Evolutionary conservation across 2,888 invertebrate genomes (phyloP).

Genomic region (Cephus rjabovi): DNA sequence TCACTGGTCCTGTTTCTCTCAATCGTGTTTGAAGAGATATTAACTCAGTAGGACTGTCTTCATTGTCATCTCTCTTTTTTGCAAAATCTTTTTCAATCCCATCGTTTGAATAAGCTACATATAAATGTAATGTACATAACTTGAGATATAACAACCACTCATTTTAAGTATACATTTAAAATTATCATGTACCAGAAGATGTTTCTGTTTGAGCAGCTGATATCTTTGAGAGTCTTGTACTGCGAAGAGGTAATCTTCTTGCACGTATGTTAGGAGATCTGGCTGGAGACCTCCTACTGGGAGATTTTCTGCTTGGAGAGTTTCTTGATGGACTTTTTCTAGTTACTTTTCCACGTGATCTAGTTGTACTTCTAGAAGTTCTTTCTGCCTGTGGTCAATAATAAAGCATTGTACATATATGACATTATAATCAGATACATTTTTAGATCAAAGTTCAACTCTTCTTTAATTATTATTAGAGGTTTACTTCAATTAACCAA

Average conservation of each 20-base stretch:
- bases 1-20: constrained; percentile 41
- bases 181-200: background rate
- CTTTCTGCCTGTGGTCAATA: constrained; percentile 41
- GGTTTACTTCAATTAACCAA: background rate
- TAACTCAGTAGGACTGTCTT: constrained; percentile 34
- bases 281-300: constrained; percentile 41
- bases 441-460: background rate
- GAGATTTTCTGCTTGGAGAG: constrained; percentile 46
- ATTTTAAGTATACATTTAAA: background rate
- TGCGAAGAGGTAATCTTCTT: constrained; percentile 39
- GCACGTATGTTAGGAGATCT: constrained; percentile 37
- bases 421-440: background rate
- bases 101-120: constrained; percentile 31
- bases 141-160: background rate
- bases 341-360: constrained; percentile 32
- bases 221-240: constrained; percentile 45
- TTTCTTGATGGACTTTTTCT: constrained; percentile 48
- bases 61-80: constrained; percentile 31
- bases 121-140: background rate
- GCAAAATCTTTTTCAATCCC: constrained; percentile 39
- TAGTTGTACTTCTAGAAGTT: constrained; percentile 46
- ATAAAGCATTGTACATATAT: background rate
- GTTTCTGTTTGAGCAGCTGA: constrained; percentile 36
- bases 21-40: constrained; percentile 49
- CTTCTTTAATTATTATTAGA: background rate